Evolutionary conservation across 2,113 vertebrate genomes (phyloP).

Genomic region (Spermophilus dauricus): DNA sequence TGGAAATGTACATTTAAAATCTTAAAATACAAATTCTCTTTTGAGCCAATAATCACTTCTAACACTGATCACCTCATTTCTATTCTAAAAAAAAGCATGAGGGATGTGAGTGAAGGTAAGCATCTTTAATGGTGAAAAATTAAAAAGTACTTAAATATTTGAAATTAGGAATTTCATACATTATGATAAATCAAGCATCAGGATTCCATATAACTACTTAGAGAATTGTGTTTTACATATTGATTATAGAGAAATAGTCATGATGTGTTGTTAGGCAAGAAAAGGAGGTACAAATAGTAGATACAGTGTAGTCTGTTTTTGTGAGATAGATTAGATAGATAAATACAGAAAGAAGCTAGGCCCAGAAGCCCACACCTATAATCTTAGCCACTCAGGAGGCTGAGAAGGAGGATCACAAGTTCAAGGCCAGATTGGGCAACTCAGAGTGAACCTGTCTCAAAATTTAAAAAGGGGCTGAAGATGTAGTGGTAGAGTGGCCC

Average conservation of each 20-base stretch:
- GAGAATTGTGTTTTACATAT: neutral
- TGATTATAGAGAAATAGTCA: neutral
- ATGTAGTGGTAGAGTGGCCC: no score
- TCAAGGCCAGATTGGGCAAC: neutral
- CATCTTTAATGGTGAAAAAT: neutral
- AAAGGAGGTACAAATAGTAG: neutral
- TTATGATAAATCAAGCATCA: neutral
- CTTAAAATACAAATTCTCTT: constrained; percentile 35
- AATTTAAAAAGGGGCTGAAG: neutral
- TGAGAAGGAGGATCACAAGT: neutral
- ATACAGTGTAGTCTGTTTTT: neutral
- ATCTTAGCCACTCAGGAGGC: neutral
- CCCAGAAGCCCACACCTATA: neutral
- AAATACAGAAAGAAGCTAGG: neutral
- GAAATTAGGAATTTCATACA: neutral
- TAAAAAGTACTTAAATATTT: neutral
- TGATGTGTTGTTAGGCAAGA: neutral
- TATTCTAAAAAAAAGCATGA: neutral
- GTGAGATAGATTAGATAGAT: neutral
- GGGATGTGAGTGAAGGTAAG: neutral
- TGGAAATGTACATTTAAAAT: neutral
- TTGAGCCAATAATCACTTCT: neutral
- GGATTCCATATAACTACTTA: neutral
- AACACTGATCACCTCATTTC: neutral
- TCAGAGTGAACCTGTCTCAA: no score